Percentiles rank a stretch among this genome's conserved stretches.
Conservation (phyloP, 2,797 vertebrate genomes). For the Sarcophilus harrisii region DNA sequence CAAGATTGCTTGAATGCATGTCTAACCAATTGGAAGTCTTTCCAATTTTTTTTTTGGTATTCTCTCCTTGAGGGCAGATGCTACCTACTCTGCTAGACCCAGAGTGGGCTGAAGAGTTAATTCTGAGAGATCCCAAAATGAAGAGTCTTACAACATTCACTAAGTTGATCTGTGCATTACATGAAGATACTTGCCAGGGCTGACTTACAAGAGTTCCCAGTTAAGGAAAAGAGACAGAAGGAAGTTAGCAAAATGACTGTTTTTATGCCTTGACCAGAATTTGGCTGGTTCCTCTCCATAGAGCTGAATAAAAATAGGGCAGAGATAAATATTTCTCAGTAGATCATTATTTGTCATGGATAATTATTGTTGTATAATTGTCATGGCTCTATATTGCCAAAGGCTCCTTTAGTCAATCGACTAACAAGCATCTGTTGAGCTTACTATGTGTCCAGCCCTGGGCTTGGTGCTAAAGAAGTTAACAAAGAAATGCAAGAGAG, state of each 20-base stretch:
- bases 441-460: neutral
- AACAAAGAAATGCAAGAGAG: slow-evolving; percentile 5
- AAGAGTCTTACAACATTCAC: slow-evolving; percentile 2
- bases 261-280: slow-evolving; percentile 1
- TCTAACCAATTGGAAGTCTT: slow-evolving; percentile 24
- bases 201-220: neutral
- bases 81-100: slow-evolving; percentile 42
- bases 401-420: slow-evolving; percentile 12
- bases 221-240: slow-evolving; percentile 39
- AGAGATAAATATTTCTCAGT: slow-evolving; percentile 19
- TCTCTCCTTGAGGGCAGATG: slow-evolving; percentile 61
- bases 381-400: slow-evolving; percentile 38
- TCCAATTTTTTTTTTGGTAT: neutral
- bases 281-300: slow-evolving; percentile 36
- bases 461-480: neutral
- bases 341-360: slow-evolving; percentile 28
- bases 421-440: slow-evolving; percentile 53
- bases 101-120: slow-evolving; percentile 34
- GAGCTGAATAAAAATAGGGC: slow-evolving; percentile 28
- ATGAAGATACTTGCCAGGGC: neutral
- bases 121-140: slow-evolving; percentile 13
- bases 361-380: slow-evolving; percentile 41
- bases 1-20: slow-evolving; percentile 62
- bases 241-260: slow-evolving; percentile 29
- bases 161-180: neutral